A percentile compares a stretch with the other conserved stretches of the same genome.
Evolutionary conservation across 53 echinoderm and acorn worm species (phyloP).

Genomic region (Temnopleurus reevesii): DNA sequence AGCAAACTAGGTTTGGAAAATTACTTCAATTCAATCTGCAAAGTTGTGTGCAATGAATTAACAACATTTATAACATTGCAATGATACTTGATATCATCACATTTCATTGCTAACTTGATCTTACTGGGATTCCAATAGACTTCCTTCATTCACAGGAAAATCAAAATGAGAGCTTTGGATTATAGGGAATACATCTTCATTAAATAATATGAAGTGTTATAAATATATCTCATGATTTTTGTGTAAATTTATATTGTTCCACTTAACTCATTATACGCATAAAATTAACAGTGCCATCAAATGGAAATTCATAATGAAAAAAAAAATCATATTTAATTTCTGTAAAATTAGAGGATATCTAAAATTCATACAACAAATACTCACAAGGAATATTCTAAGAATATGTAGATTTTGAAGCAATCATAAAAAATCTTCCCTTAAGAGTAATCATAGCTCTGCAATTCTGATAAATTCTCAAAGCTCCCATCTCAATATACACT

Average conservation of each 20-base stretch:
- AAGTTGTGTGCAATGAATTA: neutral
- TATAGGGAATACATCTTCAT: neutral
- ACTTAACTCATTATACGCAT: no score
- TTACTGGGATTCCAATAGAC: neutral
- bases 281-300: no score
- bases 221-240: no score
- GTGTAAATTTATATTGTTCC: no score
- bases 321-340: neutral
- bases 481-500: no score
- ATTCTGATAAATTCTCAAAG: no score
- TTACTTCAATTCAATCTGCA: neutral
- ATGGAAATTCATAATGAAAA: neutral
- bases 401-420: no score
- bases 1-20: constrained; percentile 9
- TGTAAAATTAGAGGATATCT: neutral
- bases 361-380: neutral
- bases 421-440: no score
- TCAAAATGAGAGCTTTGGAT: constrained; percentile 24
- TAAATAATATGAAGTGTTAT: no score
- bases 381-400: neutral
- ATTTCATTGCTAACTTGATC: neutral
- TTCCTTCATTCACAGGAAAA: neutral
- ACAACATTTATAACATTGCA: neutral
- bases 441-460: no score
- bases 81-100: neutral